These are phyloP conservation scores for Altica lythri DNA, from an alignment of 2,888 invertebrate genomes.

Conservation along the genomic window DNA sequence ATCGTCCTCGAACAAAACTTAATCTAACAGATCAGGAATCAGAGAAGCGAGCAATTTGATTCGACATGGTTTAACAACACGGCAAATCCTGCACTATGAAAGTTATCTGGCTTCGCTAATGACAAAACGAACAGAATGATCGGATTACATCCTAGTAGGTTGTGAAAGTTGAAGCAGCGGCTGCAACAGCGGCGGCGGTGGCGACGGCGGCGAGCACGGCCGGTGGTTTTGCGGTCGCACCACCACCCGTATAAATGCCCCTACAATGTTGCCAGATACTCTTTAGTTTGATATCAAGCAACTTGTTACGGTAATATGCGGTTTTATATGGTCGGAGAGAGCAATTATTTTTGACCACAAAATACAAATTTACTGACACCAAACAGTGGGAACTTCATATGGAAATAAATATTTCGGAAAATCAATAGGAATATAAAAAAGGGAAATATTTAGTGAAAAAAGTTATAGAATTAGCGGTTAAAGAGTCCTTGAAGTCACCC, in stretches of 20 bases:
- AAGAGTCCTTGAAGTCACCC: no score
- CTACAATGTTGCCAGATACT: neutral
- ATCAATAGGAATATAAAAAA: no score
- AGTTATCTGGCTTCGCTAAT: constrained; percentile 34
- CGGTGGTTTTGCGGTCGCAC: constrained; percentile 21
- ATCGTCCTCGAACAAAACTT: neutral
- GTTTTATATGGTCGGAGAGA: no score
- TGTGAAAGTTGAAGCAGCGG: constrained; percentile 35
- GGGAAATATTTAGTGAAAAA: no score
- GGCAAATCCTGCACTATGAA: constrained; percentile 17
- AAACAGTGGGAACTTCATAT: no score
- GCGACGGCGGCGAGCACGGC: constrained; percentile 11
- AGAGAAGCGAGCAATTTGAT: constrained; percentile 3
- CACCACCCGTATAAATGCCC: constrained; percentile 19
- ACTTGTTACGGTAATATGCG: no score
- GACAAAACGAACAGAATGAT: constrained; percentile 39
- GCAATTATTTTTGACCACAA: no score
- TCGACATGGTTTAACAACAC: constrained; percentile 4
- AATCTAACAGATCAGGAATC: neutral
- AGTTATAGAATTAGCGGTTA: no score
- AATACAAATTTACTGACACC: no score
- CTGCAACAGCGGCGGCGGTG: constrained; percentile 18
- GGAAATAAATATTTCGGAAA: no score
- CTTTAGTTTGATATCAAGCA: no score
- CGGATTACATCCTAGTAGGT: constrained; percentile 35